Base-by-base conservation (phyloP, 2,797 vertebrate species). In the Pseudotriccus pelzelni region DNA sequence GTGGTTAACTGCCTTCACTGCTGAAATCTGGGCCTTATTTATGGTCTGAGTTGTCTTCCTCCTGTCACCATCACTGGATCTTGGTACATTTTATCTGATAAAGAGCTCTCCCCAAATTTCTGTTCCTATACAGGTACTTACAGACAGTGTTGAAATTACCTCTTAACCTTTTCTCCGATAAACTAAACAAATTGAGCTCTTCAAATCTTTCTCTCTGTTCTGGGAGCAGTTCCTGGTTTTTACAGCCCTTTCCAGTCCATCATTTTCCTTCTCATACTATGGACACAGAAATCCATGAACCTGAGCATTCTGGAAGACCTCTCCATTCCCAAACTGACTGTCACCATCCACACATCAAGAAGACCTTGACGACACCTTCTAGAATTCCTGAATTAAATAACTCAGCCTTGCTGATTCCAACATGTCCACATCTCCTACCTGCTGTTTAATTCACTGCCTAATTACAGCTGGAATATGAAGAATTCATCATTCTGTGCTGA, bases 401-500 rank as follows among this genome's bases (percentile, higher is more conserved):
- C 67, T 77, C 78, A 89, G 55, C 67, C 72, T 59, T 79, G 75
- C 56, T 64, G 78, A 74, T 87, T 85, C 64, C 19, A 85, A 91
- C 60, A 52, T 14, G 60, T 56, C 87, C 80, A 47, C 18, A 67
- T 91, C 52, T 91, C 72, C 91, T 89, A 87, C 89, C 94, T 95
- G 87, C 94, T 92, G 96, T 80, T 95, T 92, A 87, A 96, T 92
- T 82, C 15, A 23, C 89, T 82, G 72, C 85, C 86, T 90, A 96
- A 84, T 95, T 93, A 70, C 84, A 96, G 89, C 4, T 66, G 81
- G 70, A 88, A 87, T 84, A 92, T 69, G 89, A 96, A 87, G 94
- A 93, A 94, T 92, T 89, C 75, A 70, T 92, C 70, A 90, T 46
- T 87, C 81, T 76, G 58, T 62, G 78, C 22, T 74, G 69, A 90